phyloP scores from a whole-genome alignment of 2,113 vertebrate genomes.

The Jacana jacana region DNA sequence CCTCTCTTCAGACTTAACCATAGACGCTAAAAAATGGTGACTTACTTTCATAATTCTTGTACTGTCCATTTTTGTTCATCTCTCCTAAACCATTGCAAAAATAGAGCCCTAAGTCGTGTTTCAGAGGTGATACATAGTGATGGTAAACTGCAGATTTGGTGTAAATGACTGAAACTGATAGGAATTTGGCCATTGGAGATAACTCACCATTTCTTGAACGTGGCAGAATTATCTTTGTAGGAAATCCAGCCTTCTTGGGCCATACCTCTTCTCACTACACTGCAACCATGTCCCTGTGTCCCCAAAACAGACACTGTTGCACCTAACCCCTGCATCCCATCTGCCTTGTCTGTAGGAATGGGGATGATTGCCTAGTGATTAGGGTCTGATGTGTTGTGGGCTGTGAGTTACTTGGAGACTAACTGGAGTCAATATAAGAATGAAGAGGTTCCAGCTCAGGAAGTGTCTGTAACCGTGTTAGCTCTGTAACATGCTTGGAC shows the following conservation, averaged over 20 bases:
- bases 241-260: background rate
- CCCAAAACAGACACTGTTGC: background rate
- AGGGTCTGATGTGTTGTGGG: background rate
- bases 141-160: background rate
- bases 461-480: background rate
- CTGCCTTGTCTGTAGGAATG: background rate
- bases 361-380: background rate
- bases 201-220: background rate
- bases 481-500: background rate
- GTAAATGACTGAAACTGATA: background rate
- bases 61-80: background rate
- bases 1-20: background rate
- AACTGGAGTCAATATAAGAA: background rate
- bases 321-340: accelerated
- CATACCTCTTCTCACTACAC: background rate
- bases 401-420: accelerated
- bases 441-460: background rate
- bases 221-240: background rate
- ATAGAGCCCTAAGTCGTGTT: background rate
- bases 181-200: background rate
- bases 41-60: background rate
- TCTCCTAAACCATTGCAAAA: background rate
- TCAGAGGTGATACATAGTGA: background rate
- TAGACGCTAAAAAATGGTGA: background rate
- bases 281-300: background rate